Evolutionary conservation across 2,797 vertebrate genomes (phyloP).

Genomic region (Cottoperca gobio): DNA sequence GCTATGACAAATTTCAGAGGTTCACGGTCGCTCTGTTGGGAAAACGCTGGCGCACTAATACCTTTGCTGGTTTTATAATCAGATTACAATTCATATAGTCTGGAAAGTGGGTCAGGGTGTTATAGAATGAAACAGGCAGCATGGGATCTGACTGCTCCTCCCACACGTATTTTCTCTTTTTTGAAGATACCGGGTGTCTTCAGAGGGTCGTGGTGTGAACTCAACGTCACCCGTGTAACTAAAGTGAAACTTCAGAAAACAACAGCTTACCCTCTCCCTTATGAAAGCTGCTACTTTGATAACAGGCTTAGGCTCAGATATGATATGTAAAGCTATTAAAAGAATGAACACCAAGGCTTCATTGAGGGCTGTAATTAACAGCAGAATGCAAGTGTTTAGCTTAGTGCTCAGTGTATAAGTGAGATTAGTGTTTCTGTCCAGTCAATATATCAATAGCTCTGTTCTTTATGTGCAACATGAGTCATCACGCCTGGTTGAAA

Average conservation of each 20-base stretch:
- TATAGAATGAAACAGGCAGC: constrained; percentile 32
- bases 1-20: constrained; percentile 42
- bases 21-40: constrained; percentile 14
- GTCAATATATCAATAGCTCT: neutral
- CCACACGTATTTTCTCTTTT: constrained; percentile 22
- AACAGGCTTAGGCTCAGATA: neutral
- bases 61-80: constrained; percentile 44
- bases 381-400: neutral
- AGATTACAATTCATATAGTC: constrained; percentile 50
- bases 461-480: neutral
- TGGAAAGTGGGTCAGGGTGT: constrained; percentile 63
- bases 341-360: neutral
- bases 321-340: neutral
- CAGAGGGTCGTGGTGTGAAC: constrained; percentile 10
- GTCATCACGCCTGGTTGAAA: neutral
- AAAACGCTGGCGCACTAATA: constrained; percentile 37
- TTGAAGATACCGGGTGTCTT: neutral
- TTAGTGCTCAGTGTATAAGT: neutral
- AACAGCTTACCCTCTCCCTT: neutral
- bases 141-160: constrained; percentile 24
- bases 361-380: neutral
- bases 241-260: constrained; percentile 23
- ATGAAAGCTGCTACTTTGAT: neutral
- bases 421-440: neutral
- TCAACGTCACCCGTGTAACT: constrained; percentile 17